These are phyloP conservation scores for Pemphredon lugubris DNA, from an alignment of 2,888 invertebrate genomes.

Conservation along the genomic window DNA sequence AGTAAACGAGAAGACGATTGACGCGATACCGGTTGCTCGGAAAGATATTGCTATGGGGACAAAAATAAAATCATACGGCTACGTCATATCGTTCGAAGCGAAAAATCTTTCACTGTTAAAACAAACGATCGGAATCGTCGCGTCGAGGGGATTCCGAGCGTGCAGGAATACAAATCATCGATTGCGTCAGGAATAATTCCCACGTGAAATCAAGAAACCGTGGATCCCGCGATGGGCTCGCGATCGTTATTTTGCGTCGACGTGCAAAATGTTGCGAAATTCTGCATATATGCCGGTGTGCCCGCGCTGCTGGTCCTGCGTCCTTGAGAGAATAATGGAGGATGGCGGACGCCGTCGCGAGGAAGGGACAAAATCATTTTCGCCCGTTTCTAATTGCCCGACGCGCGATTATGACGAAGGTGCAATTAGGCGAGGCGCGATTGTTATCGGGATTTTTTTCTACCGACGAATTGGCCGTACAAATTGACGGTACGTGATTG, in stretches of 20 bases:
- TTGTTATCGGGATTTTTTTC: slow-evolving; percentile 1
- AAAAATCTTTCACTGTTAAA: too few relatives aligned
- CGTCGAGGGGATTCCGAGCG: too few relatives aligned
- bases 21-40: too few relatives aligned
- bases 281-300: background rate
- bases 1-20: too few relatives aligned
- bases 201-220: background rate
- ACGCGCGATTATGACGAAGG: background rate
- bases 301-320: too few relatives aligned
- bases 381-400: background rate
- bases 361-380: background rate
- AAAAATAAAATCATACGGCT: too few relatives aligned
- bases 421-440: background rate
- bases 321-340: background rate
- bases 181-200: background rate
- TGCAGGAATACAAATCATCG: too few relatives aligned
- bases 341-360: background rate
- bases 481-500: background rate
- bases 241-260: background rate
- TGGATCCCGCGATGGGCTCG: background rate
- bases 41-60: too few relatives aligned
- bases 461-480: background rate
- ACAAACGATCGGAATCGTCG: too few relatives aligned
- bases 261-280: background rate
- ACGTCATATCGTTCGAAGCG: too few relatives aligned